Evolutionary conservation across 1,140 invertebrate genomes (phyloP).

Genomic region (Condylostylus longicornis): DNA sequence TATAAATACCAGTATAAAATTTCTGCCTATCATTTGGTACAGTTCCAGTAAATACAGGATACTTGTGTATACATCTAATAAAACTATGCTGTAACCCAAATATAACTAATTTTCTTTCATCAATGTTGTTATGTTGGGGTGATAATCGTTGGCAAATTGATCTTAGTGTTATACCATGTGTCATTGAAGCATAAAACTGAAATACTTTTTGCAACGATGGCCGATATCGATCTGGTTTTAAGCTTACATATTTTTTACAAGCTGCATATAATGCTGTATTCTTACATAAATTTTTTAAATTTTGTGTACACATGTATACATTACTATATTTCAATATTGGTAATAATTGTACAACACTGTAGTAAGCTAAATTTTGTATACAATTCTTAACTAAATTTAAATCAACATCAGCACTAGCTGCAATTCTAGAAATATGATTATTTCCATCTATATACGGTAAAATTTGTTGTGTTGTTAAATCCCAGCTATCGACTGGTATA

Average conservation of each 20-base stretch:
- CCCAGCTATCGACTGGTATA: constrained; percentile 52
- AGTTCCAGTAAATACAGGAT: constrained; percentile 41
- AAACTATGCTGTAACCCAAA: constrained; percentile 79
- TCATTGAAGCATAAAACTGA: constrained; percentile 66
- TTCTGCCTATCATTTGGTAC: constrained; percentile 38
- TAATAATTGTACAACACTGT: constrained; percentile 54
- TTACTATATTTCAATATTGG: constrained; percentile 90
- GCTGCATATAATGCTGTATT: constrained; percentile 55
- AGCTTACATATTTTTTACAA: constrained; percentile 56
- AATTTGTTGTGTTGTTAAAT: constrained; percentile 83
- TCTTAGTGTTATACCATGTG: constrained; percentile 67
- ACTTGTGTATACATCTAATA: constrained; percentile 64
- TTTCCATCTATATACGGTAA: constrained; percentile 83
- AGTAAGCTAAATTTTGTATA: constrained; percentile 81
- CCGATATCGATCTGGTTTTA: constrained; percentile 30
- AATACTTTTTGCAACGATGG: constrained; percentile 63
- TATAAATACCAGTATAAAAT: constrained; percentile 65
- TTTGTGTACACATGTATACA: constrained; percentile 77
- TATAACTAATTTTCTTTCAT: constrained; percentile 75
- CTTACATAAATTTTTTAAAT: constrained; percentile 53
- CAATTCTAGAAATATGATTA: constrained; percentile 75
- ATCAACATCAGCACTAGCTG: constrained; percentile 75
- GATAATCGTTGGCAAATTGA: constrained; percentile 60
- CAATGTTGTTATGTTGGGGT: constrained; percentile 39
- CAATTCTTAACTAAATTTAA: constrained; percentile 87